A percentile compares a stretch with the other conserved stretches of the same genome.
phyloP scores from a whole-genome alignment of 2,797 vertebrate species.

The Chelon auratus region DNA sequence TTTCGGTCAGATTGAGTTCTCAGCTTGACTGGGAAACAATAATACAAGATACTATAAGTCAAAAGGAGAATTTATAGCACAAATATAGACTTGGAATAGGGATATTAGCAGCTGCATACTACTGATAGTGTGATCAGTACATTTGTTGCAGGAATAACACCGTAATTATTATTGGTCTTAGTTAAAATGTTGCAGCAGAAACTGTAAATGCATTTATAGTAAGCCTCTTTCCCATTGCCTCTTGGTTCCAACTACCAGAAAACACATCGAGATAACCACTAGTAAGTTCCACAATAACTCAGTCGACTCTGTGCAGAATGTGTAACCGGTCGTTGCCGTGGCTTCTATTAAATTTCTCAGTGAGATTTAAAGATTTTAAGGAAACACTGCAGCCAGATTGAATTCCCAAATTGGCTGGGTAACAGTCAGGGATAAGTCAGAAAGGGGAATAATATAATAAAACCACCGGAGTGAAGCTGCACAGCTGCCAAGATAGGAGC shows the following conservation, averaged over 20 bases:
- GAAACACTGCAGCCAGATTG: neutral
- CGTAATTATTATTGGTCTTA: too few relatives aligned
- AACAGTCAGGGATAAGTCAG: slow-evolving; percentile 8
- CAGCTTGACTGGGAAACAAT: too few relatives aligned
- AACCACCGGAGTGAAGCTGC: neutral
- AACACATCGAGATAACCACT: slow-evolving; percentile 11
- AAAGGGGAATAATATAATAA: neutral
- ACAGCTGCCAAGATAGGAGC: neutral
- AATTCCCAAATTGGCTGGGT: too few relatives aligned
- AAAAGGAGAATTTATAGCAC: too few relatives aligned
- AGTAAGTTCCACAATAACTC: slow-evolving; percentile 4
- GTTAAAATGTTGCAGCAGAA: neutral
- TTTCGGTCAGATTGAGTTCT: too few relatives aligned
- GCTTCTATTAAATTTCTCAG: neutral
- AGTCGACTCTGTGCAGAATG: slow-evolving; percentile 12
- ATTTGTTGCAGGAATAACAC: too few relatives aligned
- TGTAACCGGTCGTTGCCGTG: neutral
- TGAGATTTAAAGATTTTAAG: slow-evolving; percentile 15
- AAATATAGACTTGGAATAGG: too few relatives aligned
- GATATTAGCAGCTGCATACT: too few relatives aligned
- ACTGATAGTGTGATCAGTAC: too few relatives aligned
- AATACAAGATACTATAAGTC: too few relatives aligned
- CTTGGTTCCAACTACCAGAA: slow-evolving; percentile 1
- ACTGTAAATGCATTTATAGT: neutral
- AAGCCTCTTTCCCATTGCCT: neutral